Conservation (phyloP, 2,888 invertebrate species). For the Tipula unca region DNA sequence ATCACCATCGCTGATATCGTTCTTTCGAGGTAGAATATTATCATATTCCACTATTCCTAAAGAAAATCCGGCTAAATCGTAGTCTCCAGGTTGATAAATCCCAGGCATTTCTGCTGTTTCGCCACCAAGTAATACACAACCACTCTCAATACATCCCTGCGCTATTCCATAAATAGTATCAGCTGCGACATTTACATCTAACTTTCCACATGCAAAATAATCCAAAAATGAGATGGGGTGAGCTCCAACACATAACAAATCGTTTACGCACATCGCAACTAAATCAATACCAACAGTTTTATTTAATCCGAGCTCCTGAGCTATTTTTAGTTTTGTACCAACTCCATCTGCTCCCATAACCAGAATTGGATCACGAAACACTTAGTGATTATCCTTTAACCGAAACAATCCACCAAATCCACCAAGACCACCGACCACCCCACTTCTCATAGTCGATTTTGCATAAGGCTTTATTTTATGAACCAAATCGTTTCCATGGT, state of each 20-base stretch:
- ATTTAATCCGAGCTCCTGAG: conserved; percentile 68
- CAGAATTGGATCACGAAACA: conserved; percentile 66
- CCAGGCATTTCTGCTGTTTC: conserved; percentile 96
- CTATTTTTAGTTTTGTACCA: conserved; percentile 92
- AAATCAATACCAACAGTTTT: conserved; percentile 85
- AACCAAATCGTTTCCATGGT: conserved; percentile 82
- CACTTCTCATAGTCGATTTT: conserved; percentile 65
- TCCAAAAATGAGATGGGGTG: conserved; percentile 93
- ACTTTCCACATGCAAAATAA: conserved; percentile 80
- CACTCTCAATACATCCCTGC: conserved; percentile 74
- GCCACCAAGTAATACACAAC: conserved; percentile 85
- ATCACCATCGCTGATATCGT: conserved; percentile 67
- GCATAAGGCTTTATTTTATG: conserved; percentile 74
- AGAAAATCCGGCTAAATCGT: conserved; percentile 93
- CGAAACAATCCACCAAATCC: conserved; percentile 94
- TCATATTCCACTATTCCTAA: conserved; percentile 83
- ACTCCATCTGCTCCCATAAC: conserved; percentile 97
- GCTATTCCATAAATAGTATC: conserved; percentile 71
- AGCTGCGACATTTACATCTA: conserved; percentile 60
- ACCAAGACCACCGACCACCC: conserved; percentile 75
- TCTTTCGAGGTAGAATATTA: conserved; percentile 61
- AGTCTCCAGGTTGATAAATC: conserved; percentile 76
- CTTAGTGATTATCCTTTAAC: conserved; percentile 46
- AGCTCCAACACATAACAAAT: conserved; percentile 91
- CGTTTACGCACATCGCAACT: conserved; percentile 99